Evolutionary conservation across 2,113 vertebrate genomes (phyloP), one percentile per base, ranked within the genome.

Genomic region (Nothocercus nigrocapillus): DNA sequence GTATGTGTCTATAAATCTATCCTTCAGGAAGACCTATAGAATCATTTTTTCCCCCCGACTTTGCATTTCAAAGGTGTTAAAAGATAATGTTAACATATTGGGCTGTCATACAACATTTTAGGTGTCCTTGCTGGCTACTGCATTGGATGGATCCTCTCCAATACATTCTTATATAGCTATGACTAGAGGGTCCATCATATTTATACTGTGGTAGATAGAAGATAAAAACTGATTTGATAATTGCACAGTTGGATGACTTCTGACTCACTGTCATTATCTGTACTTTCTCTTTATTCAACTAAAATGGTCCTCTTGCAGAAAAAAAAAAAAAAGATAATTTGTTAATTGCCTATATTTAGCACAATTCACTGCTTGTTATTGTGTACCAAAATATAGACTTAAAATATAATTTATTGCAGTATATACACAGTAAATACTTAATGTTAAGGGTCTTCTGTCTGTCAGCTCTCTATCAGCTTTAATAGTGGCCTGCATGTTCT

Each of bases 91-190:
- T 34, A 77, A 11, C 34, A 11, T 22, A 58, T 7, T 6, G 70
- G 16, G 36, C 6, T 63, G 15, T 93, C 9, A 44, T 28, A 44
- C 8, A 59, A 1, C 34, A 49, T 59, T 42, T 73, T 27, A 10
- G 9, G 9, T 13, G 54, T 86, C 53, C 36, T 68, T 53, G 13
- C 45, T 76, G 25, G 9, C 7, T 42, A 62, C 5, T 28, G 5
- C 5, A 42, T 63, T 67, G 6, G 5, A 27, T 40, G 63, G 1
- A 7, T 81, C 11, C 13, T 69, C 9, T 5, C 5, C 5, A 7
- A 8, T n/a, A n/a, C 9, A 22, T 3, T 25, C 1, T 34, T 27
- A 4, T 8, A 44, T 15, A 40, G 0, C 1, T 73, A 7, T 22
- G 8, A 42, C 25, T 66, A 27, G 28, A 28, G 38, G 40, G 27